A percentile compares a stretch with the other conserved stretches of the same genome.
phyloP scores from a whole-genome alignment of 2,888 invertebrate genomes.

The Trissolcus brochymenae region DNA sequence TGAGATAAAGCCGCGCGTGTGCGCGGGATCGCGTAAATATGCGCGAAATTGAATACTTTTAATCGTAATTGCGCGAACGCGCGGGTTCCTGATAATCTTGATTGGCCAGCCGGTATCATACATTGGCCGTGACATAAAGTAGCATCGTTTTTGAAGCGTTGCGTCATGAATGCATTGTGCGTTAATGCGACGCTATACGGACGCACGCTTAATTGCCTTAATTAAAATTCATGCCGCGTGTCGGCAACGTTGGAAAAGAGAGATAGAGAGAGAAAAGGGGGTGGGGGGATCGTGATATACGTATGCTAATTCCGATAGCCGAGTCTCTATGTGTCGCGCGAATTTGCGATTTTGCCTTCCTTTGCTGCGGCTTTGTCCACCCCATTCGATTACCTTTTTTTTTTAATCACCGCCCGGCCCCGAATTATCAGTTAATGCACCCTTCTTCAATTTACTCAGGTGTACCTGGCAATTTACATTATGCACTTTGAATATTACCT shows the following conservation, averaged over 20 bases:
- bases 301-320: constrained; percentile 55
- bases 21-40: constrained; percentile 41
- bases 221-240: constrained; percentile 73
- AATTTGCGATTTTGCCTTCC: constrained; percentile 33
- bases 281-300: constrained; percentile 52
- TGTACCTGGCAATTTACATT: not conserved
- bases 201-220: constrained; percentile 74
- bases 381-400: constrained; percentile 9
- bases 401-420: constrained; percentile 16
- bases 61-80: constrained; percentile 39
- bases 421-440: constrained; percentile 8
- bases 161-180: constrained; percentile 68
- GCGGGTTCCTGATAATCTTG: constrained; percentile 33
- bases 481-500: constrained; percentile 1
- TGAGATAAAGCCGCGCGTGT: constrained; percentile 24
- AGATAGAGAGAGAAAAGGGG: constrained; percentile 53
- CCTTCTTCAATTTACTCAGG: constrained; percentile 1
- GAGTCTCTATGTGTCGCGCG: constrained; percentile 21
- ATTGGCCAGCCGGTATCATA: constrained; percentile 38
- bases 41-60: constrained; percentile 48
- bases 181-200: constrained; percentile 68
- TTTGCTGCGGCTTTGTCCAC: constrained; percentile 30
- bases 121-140: constrained; percentile 47
- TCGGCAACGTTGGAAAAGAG: constrained; percentile 60
- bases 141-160: constrained; percentile 59